Conservation (phyloP, 1,140 invertebrate species). For the Capitella teleta region DNA sequence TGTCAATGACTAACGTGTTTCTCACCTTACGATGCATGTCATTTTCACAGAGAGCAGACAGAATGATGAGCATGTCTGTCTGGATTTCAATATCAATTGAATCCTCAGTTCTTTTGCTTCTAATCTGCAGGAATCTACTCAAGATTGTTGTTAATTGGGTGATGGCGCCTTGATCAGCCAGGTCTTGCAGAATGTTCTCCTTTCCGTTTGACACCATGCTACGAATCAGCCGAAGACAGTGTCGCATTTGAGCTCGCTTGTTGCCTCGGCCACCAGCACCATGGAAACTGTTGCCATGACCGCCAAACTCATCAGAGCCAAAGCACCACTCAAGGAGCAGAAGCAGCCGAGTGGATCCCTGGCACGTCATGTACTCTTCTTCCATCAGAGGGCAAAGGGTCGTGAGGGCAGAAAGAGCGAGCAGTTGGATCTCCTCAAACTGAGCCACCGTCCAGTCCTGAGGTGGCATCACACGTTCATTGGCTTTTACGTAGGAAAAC, state of each 20-base stretch:
- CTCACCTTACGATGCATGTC: slow-evolving; percentile 39
- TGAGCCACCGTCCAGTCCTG: slow-evolving; percentile 37
- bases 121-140: background rate
- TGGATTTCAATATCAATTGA: slow-evolving; percentile 41
- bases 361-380: slow-evolving; percentile 40
- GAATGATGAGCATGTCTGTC: slow-evolving; percentile 38
- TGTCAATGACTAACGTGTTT: too few relatives aligned
- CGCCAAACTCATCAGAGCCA: slow-evolving; percentile 34
- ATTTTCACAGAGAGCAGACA: slow-evolving; percentile 37
- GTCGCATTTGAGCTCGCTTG: slow-evolving; percentile 39
- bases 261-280: slow-evolving; percentile 37
- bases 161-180: slow-evolving; percentile 38
- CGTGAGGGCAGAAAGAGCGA: slow-evolving; percentile 32
- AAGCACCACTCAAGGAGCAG: slow-evolving; percentile 42
- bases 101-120: slow-evolving; percentile 18
- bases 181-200: slow-evolving; percentile 31
- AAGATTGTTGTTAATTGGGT: slow-evolving; percentile 22
- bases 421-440: slow-evolving; percentile 42
- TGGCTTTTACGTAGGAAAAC: slow-evolving; percentile 36
- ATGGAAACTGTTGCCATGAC: slow-evolving; percentile 42
- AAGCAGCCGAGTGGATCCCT: slow-evolving; percentile 37
- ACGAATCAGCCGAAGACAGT: slow-evolving; percentile 34
- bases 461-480: slow-evolving; percentile 21
- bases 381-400: slow-evolving; percentile 35
- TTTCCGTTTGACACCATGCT: slow-evolving; percentile 35